phyloP scores from a whole-genome alignment of 92 coral and sea anemone genomes.

The Actinostola sp. region DNA sequence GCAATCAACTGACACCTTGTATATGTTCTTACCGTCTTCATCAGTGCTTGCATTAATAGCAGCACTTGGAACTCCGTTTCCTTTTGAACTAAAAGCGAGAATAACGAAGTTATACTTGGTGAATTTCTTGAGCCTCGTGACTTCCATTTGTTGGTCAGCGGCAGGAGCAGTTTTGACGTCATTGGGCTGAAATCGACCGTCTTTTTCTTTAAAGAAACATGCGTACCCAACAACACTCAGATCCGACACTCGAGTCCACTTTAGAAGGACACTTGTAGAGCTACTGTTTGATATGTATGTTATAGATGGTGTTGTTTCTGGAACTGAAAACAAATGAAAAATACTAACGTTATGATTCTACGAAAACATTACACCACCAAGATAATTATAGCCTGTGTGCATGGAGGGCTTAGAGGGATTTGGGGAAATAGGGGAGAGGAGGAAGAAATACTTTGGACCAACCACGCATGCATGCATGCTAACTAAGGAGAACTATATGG shows the following conservation, averaged over 20 bases:
- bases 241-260: constrained; percentile 28
- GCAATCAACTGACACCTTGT: too few relatives aligned
- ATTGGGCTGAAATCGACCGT: constrained; percentile 14
- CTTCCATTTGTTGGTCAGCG: constrained; percentile 10
- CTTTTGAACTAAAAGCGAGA: constrained; percentile 42
- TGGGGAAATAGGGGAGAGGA: too few relatives aligned
- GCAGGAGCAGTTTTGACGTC: constrained; percentile 9
- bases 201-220: constrained; percentile 21
- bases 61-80: constrained; percentile 42
- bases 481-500: too few relatives aligned
- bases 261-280: constrained; percentile 42
- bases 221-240: constrained; percentile 38
- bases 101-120: constrained; percentile 24
- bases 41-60: constrained; percentile 39
- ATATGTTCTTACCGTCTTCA: constrained; percentile 63
- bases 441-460: too few relatives aligned
- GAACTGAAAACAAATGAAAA: constrained; percentile 19
- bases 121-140: constrained; percentile 33
- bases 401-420: too few relatives aligned
- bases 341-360: background rate
- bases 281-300: constrained; percentile 33
- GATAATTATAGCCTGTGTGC: too few relatives aligned
- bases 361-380: too few relatives aligned
- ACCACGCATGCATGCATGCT: too few relatives aligned
- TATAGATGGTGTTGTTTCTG: constrained; percentile 29